Percentiles rank a stretch among this genome's conserved stretches.
These are phyloP conservation scores for Cromileptes altivelis DNA, from an alignment of 2,113 vertebrate species.

Conservation along the genomic window DNA sequence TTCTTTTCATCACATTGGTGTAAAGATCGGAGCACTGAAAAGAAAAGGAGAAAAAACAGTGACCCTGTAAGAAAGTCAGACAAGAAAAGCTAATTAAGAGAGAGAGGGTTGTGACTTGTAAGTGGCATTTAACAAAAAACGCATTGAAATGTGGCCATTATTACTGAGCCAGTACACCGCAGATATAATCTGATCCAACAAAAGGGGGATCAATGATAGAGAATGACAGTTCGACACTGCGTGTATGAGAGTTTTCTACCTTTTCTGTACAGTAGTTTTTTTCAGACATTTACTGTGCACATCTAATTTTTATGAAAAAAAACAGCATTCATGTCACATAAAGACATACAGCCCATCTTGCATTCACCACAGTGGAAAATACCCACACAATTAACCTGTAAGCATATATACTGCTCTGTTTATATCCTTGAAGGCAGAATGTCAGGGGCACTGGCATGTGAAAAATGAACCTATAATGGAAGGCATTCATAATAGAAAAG, in stretches of 20 bases:
- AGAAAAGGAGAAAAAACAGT: neutral
- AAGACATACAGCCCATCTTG: neutral
- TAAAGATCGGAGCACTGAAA: neutral
- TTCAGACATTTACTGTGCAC: neutral
- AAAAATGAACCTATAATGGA: neutral
- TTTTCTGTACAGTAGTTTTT: neutral
- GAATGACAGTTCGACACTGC: neutral
- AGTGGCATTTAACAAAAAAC: neutral
- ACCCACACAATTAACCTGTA: neutral
- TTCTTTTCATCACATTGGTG: slow-evolving; percentile 19
- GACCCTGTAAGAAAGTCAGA: neutral
- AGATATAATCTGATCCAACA: neutral
- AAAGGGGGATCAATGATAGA: neutral
- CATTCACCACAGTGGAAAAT: neutral
- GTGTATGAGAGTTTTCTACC: neutral
- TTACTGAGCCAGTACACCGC: neutral
- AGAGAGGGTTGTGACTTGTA: neutral
- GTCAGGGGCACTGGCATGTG: neutral
- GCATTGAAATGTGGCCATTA: neutral
- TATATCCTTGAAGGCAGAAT: neutral
- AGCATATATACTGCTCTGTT: neutral
- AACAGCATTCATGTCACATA: neutral
- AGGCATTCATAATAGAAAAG: neutral
- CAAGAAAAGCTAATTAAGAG: neutral
- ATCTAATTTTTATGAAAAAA: neutral